Evolutionary conservation across 1,140 invertebrate species (phyloP), one percentile per base, ranked within the genome.

Genomic region (Drosophila bifasciata): DNA sequence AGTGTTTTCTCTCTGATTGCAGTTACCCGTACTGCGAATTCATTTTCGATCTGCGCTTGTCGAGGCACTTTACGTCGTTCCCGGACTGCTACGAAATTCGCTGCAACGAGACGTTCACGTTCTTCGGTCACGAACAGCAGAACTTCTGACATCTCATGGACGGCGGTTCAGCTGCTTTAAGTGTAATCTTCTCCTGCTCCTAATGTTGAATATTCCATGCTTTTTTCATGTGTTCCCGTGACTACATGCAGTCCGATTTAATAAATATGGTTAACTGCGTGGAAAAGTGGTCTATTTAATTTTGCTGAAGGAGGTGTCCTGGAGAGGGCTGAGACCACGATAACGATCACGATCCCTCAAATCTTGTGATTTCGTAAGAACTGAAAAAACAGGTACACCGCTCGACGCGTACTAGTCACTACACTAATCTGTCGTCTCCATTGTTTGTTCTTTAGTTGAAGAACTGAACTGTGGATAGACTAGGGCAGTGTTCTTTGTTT

Each of bases 21-120:
- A 91, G 90, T 16, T 91, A 85, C 61, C 89, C 89, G 13, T 74
- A 91, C 49, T 91, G 90, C 15, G 90, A 91, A 64, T 91, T 91
- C 61, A 90, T 91, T 50, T 91, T 91, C 79, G 90, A 91, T 81
- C 78, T 91, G 68, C 83, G 90, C 23, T 60, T 91, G 41, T 91
- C 90, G 52, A 62, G 89, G 44, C 90, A 91, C 52, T 91, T 91
- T 45, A 91, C 85, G 19, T 78, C 76, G 9, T 81, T 85, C 36
- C 85, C 81, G 52, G 90, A 91, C 70, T 91, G 90, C 58, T 91
- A 91, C 60, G 86, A 84, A 46, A 89, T 91, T 53, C 81, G 86
- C 43, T 91, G 90, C 55, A 91, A 91, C 70, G 90, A 91, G 71
- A 91, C 90, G 25, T 91, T 91, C 55, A 68, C 85, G 25, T 91